A percentile compares a stretch with the other conserved stretches of the same genome.
Conservation (phyloP, 2,113 vertebrate genomes). For the Cottus gobio region DNA sequence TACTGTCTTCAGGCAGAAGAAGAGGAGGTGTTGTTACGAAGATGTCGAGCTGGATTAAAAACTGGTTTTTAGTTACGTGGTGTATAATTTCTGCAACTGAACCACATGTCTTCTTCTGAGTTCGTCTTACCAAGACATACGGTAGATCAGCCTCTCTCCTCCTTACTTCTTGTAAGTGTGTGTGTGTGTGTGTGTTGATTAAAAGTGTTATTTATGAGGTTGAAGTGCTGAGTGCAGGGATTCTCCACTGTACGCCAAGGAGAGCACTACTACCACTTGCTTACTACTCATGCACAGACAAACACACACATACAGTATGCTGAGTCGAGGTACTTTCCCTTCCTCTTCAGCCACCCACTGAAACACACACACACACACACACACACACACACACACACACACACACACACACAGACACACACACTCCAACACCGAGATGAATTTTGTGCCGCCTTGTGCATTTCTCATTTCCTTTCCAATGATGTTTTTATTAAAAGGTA, state of each 20-base stretch:
- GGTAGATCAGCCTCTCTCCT: constrained; percentile 20
- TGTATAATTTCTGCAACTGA: not conserved
- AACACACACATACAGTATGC: constrained; percentile 17
- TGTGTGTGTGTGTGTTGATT: constrained; percentile 47
- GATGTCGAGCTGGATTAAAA: not conserved
- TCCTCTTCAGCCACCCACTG: not conserved
- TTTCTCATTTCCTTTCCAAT: constrained; percentile 62
- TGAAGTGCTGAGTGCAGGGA: constrained; percentile 59
- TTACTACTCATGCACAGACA: constrained; percentile 29
- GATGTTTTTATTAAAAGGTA: constrained; percentile 70
- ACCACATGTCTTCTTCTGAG: not conserved
- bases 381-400: constrained; percentile 1
- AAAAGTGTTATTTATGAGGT: constrained; percentile 63
- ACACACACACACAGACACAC: constrained; percentile 5
- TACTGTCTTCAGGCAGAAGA: not conserved
- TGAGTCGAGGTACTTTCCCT: constrained; percentile 23
- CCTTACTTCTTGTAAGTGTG: not conserved
- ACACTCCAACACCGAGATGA: constrained; percentile 34
- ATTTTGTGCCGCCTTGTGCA: constrained; percentile 42
- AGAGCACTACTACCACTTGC: constrained; percentile 13
- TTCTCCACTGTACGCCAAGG: constrained; percentile 33
- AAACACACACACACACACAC: constrained; percentile 11
- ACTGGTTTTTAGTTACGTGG: not conserved
- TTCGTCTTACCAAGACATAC: constrained; percentile 14
- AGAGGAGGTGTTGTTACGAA: not conserved